Conservation (phyloP, 2,888 invertebrate genomes). For the Drosophila hamatofila region DNA sequence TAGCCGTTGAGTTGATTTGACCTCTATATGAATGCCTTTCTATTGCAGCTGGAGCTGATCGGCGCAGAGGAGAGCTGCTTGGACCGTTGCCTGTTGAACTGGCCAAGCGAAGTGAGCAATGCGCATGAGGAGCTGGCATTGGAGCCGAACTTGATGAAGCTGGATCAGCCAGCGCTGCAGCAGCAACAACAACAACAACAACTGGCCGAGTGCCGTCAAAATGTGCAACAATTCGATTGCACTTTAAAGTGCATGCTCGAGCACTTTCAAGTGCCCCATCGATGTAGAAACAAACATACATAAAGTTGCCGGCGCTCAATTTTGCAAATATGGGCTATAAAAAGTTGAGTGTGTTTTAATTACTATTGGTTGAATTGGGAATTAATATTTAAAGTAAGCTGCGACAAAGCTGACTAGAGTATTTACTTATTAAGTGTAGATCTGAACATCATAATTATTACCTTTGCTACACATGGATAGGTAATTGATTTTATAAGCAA, state of each 20-base stretch:
- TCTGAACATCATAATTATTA: too few species aligned
- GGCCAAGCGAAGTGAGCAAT: conserved; percentile 5
- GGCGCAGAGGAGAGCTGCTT: conserved; percentile 14
- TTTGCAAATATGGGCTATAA: background rate
- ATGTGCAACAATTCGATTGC: conserved; percentile 28
- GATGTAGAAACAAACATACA: background rate
- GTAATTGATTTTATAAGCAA: too few species aligned
- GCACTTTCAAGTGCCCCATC: background rate
- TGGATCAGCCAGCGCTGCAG: background rate
- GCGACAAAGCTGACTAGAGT: background rate
- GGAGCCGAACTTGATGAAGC: background rate
- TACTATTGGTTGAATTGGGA: background rate
- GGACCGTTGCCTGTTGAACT: conserved; percentile 19
- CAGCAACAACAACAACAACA: background rate
- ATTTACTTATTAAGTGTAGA: background rate
- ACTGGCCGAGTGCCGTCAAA: conserved; percentile 1
- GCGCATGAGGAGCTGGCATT: background rate
- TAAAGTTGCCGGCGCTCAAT: background rate
- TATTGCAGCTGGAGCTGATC: conserved; percentile 20
- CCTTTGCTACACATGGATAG: too few species aligned
- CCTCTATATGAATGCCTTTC: conserved; percentile 7
- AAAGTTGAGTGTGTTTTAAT: background rate
- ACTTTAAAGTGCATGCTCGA: conserved; percentile 20
- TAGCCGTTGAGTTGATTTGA: background rate
- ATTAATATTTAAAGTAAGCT: background rate